Conservation (phyloP, 1,140 invertebrate species). For the Lordiphosa clarofinis region DNA sequence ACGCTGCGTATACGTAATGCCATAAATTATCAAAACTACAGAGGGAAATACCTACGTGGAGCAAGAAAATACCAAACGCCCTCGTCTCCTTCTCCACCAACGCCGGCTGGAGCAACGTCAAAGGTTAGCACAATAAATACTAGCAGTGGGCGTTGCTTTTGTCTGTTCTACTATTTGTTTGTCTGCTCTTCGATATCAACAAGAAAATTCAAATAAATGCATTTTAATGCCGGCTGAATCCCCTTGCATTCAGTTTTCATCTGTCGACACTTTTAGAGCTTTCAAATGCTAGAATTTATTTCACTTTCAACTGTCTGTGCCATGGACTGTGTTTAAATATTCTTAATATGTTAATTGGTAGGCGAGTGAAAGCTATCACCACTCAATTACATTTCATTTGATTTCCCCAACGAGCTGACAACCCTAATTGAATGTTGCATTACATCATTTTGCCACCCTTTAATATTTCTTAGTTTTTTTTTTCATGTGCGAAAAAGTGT, state of each 20-base stretch:
- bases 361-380: background rate
- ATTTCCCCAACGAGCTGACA: too few relatives aligned
- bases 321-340: background rate
- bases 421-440: conserved; percentile 44
- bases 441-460: conserved; percentile 43
- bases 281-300: conserved; percentile 56
- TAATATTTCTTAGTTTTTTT: conserved; percentile 47
- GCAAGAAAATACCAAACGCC: conserved; percentile 1
- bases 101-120: conserved; percentile 24
- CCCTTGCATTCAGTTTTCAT: conserved; percentile 7
- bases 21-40: conserved; percentile 58
- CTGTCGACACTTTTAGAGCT: conserved; percentile 51
- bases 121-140: conserved; percentile 67
- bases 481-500: conserved; percentile 41
- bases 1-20: conserved; percentile 56
- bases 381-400: conserved; percentile 5
- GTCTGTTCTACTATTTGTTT: background rate
- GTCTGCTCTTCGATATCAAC: conserved; percentile 36
- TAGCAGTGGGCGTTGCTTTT: conserved; percentile 45
- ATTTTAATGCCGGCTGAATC: conserved; percentile 37
- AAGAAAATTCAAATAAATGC: conserved; percentile 54
- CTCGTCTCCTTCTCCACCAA: conserved; percentile 3
- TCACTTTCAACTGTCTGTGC: conserved; percentile 16
- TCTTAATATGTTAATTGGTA: conserved; percentile 38
- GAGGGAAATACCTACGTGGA: conserved; percentile 15